These are phyloP conservation scores for Papilio aristodemus DNA, from an alignment of 1,140 invertebrate species.

Conservation along the genomic window DNA sequence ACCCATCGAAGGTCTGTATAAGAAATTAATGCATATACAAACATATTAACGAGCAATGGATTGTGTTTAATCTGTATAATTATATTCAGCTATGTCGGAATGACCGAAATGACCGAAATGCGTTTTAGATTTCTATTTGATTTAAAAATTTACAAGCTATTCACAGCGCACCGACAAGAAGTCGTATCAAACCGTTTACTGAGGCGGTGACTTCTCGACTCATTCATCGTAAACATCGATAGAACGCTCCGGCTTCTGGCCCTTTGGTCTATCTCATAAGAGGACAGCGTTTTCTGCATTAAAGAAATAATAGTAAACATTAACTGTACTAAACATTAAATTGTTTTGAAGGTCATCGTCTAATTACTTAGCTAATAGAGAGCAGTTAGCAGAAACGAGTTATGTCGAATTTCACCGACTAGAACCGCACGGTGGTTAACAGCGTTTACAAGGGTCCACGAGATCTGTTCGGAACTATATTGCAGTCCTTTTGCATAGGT, in stretches of 20 bases:
- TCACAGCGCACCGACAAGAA: conserved; percentile 30
- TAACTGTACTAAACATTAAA: neutral
- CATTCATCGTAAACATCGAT: conserved; percentile 51
- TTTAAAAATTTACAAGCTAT: conserved; percentile 26
- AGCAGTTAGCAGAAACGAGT: too few relatives aligned
- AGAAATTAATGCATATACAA: conserved; percentile 2
- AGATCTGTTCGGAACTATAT: too few relatives aligned
- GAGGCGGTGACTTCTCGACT: conserved; percentile 43
- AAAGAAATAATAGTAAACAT: neutral
- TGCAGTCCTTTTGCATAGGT: too few relatives aligned
- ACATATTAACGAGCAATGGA: neutral
- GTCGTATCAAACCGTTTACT: conserved; percentile 38
- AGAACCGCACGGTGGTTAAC: too few relatives aligned
- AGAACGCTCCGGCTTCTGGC: conserved; percentile 42
- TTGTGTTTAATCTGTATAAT: conserved; percentile 23
- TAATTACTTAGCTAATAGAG: too few relatives aligned
- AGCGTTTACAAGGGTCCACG: too few relatives aligned
- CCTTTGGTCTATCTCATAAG: conserved; percentile 39
- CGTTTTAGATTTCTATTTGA: conserved; percentile 9
- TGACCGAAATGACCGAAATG: conserved; percentile 8
- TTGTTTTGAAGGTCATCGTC: too few relatives aligned
- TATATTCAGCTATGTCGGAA: neutral
- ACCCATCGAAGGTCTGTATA: neutral
- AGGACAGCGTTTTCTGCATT: neutral
- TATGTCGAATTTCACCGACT: too few relatives aligned